Evolutionary conservation across 2,113 vertebrate species (phyloP), one percentile per base, ranked within the genome.

Genomic region (Nyctereutes procyonoides): DNA sequence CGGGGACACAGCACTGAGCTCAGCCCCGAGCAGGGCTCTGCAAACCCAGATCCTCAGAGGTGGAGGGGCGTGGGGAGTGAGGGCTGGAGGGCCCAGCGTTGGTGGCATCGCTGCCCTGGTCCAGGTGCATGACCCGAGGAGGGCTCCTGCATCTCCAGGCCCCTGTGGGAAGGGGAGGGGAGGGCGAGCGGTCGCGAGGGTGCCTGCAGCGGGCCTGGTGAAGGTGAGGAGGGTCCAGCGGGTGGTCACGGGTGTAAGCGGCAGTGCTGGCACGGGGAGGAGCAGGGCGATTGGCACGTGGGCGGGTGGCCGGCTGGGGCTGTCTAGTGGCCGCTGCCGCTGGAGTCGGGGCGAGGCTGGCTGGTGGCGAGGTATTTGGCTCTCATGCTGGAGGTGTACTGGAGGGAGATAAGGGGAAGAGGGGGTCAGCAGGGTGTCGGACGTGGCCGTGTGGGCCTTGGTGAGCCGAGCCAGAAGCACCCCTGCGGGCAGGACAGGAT

Each of bases 331-430:
- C 99, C 99, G 74, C 98, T 99, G 98, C 98, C 98, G 97, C 98
- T 99, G 98, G 99, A 99, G 98, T 99, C 99, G 15, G 99, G 99
- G 98, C 99, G 99, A 97, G 99, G 99, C 98, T 99, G 99, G 98
- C 99, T 99, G 98, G 99, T 99, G 98, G 99, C 99, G 98, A 99
- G 99, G 99, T 99, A 99, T 99, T 99, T 99, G 84, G 99, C 99
- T 99, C 99, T 99, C 99, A 99, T 99, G 99, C 99, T 99, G 99
- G 99, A 99, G 93, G 99, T 99, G 99, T 99, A 99, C 99, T 99
- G 98, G 62, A 98, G 88, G 96, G 93, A 99, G 94, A 99, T 26
- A 98, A 97, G 82, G 55, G 17, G 51, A 56, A 28, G 6, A 1
- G 43, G 80, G 28, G 71, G 67, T 97, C 96, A 97, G 91, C 71